These are phyloP conservation scores for Myotis daubentonii DNA, from an alignment of 2,797 vertebrate genomes.

Conservation along the genomic window DNA sequence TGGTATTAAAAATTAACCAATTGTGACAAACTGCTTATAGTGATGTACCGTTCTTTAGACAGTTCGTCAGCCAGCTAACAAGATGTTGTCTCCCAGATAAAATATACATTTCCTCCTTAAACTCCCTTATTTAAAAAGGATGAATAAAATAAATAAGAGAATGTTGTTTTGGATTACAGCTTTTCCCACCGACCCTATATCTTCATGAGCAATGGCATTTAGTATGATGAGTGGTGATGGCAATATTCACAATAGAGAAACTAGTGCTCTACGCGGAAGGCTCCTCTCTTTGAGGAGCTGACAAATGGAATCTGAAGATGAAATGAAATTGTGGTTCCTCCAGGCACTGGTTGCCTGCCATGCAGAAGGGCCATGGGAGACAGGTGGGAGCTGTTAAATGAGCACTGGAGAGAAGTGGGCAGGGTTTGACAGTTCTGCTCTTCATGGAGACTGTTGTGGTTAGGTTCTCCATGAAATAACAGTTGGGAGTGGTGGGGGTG, in stretches of 20 bases:
- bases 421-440: neutral
- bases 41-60: slow-evolving; percentile 42
- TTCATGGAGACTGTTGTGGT: neutral
- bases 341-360: neutral
- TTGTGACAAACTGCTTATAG: slow-evolving; percentile 62
- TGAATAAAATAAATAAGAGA: slow-evolving; percentile 3
- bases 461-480: neutral
- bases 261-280: neutral
- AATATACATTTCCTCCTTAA: slow-evolving; percentile 19
- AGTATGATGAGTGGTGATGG: neutral
- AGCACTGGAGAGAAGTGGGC: neutral
- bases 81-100: slow-evolving; percentile 23
- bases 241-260: neutral
- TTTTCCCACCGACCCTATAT: neutral
- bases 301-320: slow-evolving; percentile 22
- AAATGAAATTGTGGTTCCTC: neutral
- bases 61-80: slow-evolving; percentile 36
- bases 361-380: neutral
- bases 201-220: neutral
- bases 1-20: slow-evolving; percentile 47
- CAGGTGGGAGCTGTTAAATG: neutral
- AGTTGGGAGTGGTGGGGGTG: neutral
- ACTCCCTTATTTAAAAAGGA: neutral
- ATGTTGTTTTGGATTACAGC: slow-evolving; percentile 24
- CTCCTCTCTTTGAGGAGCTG: slow-evolving; percentile 1